These are phyloP conservation scores for Drosophila buzzatii DNA, from an alignment of 2,888 invertebrate genomes.

Conservation along the genomic window DNA sequence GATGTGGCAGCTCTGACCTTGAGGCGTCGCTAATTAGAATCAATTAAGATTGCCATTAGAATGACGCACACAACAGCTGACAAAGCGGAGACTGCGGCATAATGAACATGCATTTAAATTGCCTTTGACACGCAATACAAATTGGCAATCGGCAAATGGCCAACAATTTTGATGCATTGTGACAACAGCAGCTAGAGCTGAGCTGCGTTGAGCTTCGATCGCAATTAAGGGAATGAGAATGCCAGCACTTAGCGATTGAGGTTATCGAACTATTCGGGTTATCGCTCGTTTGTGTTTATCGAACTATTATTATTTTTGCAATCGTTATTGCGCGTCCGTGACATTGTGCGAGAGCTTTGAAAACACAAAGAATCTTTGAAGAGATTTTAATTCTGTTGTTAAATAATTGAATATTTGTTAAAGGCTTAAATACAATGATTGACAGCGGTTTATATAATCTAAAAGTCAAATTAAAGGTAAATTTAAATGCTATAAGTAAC, in stretches of 20 bases:
- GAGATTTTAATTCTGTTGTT: background rate
- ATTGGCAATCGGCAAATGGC: background rate
- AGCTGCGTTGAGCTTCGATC: background rate
- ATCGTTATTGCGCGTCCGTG: background rate
- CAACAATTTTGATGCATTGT: background rate
- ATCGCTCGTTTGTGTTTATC: background rate
- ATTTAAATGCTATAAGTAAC: too few species aligned
- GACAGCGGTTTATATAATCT: too few species aligned
- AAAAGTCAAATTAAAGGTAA: too few species aligned
- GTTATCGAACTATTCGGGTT: background rate
- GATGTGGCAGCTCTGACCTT: conserved; percentile 32
- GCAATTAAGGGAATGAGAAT: background rate
- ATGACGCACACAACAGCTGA: conserved; percentile 16
- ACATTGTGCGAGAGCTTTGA: background rate
- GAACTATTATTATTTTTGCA: background rate
- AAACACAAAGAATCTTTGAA: background rate
- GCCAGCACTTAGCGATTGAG: background rate
- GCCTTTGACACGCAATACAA: conserved; percentile 43
- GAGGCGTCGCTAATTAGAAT: conserved; percentile 34
- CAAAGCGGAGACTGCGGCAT: conserved; percentile 10
- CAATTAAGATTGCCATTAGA: conserved; percentile 51
- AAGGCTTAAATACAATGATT: too few species aligned
- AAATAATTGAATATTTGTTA: too few species aligned
- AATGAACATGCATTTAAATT: conserved; percentile 43
- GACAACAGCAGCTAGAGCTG: conserved; percentile 14